phyloP scores from a whole-genome alignment of 2,797 vertebrate species.

The Rhinoraja longicauda region DNA sequence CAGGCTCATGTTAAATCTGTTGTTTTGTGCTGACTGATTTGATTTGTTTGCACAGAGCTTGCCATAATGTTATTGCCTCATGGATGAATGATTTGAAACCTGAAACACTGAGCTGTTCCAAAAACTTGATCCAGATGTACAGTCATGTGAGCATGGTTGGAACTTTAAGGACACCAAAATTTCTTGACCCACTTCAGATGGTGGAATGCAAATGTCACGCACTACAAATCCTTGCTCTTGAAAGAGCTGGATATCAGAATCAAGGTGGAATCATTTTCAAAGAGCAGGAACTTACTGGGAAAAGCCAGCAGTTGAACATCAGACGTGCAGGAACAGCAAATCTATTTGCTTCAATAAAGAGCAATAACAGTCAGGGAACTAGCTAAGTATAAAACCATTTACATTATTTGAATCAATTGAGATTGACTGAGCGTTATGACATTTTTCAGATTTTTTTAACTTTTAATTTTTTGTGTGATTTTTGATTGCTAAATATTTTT shows the following conservation, averaged over 20 bases:
- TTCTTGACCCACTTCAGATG: background rate
- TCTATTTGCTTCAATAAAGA: too few species aligned
- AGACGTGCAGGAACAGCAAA: too few species aligned
- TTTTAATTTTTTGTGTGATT: too few species aligned
- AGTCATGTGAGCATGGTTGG: background rate
- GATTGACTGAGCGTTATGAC: too few species aligned
- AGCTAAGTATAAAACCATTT: too few species aligned
- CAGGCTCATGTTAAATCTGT: background rate
- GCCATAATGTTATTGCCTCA: background rate
- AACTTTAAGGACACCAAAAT: background rate
- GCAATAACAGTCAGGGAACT: too few species aligned
- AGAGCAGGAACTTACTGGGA: too few species aligned
- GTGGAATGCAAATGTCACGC: background rate
- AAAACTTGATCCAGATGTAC: background rate
- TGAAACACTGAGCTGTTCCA: background rate
- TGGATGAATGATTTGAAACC: background rate
- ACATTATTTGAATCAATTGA: too few species aligned
- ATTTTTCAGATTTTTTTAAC: too few species aligned
- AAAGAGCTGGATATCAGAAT: background rate
- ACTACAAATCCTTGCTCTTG: background rate
- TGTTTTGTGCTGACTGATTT: background rate
- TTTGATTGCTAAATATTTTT: too few species aligned
- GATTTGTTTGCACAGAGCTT: background rate
- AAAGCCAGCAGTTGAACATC: too few species aligned
- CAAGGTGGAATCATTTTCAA: too few species aligned